Evolutionary conservation across 1,140 invertebrate species (phyloP).

Genomic region (Tigriopus japonicus): DNA sequence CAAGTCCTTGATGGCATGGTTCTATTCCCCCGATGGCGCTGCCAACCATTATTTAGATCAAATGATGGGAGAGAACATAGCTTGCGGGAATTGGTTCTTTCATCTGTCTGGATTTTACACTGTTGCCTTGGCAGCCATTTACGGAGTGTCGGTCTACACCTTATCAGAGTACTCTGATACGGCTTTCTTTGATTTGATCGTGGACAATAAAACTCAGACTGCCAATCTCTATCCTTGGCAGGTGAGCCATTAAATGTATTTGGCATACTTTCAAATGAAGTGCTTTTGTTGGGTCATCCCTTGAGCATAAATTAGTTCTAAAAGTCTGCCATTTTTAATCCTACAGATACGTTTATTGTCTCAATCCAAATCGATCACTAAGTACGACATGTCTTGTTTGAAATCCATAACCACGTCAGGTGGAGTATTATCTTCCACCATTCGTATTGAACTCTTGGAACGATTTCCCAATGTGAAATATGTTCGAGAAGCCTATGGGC

Average conservation of each 20-base stretch:
- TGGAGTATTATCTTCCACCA: background rate
- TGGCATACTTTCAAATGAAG: no score
- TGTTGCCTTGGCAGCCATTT: constrained; percentile 7
- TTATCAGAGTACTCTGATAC: constrained; percentile 9
- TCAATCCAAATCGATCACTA: background rate
- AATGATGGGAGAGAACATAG: background rate
- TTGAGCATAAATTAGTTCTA: no score
- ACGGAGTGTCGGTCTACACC: background rate
- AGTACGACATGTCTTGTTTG: background rate
- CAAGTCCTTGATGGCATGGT: background rate
- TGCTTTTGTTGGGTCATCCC: no score
- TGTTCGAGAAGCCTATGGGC: constrained; percentile 1
- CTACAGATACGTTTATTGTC: background rate
- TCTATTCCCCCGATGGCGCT: background rate
- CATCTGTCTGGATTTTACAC: constrained; percentile 12
- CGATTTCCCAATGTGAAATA: constrained; percentile 1
- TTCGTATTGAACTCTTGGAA: background rate
- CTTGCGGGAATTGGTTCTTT: constrained; percentile 8
- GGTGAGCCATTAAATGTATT: background rate
- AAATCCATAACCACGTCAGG: background rate
- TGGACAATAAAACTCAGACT: background rate
- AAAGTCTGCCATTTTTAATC: no score
- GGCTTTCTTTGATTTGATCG: background rate
- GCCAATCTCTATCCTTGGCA: constrained; percentile 1
- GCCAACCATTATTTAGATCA: background rate